Evolutionary conservation across 2,888 invertebrate genomes (phyloP), one percentile per base, ranked within the genome.

Genomic region (Cartodere bifasciata): DNA sequence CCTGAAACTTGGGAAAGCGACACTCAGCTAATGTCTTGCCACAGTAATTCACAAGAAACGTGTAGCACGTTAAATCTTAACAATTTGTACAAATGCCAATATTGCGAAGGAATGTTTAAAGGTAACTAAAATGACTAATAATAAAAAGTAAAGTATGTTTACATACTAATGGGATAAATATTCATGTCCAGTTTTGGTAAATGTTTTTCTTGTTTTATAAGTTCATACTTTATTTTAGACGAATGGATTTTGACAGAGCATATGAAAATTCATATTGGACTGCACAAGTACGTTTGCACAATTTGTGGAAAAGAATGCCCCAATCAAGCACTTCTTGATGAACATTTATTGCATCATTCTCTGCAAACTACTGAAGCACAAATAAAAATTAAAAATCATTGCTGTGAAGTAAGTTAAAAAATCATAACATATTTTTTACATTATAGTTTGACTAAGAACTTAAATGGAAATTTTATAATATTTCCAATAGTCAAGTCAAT

Each of bases 1-100:
- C 58, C 59, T 2, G 56, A 55, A 29, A 50, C 56, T 4, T 60
- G 60, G 59, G 56, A 60, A 32, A 50, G 44, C 33, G 56, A 56
- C 37, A 47, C 49, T 16, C 50, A 52, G 37, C 45, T 55, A 26
- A 46, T 48, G 17, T 44, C 41, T 13, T 38, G 51, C 25, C 51
- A 49, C 4, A 48, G 48, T 37, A 43, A 42, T 31, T 47, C 50
- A 17, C 42, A 50, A 30, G 50, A 52, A 28, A 45, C 48, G 9
- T 51, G 44, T 28, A 45, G 48, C 34, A 51, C 49, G 32, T 53
- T 58, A 37, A 50, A 43, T 42, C 42, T 58, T 20, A 50, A 47
- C 22, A 42, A 49, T 30, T 40, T 56, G 11, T 56, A 49, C 34
- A 55, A 56, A 35, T 59, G 58, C 34, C 55, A 59, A 29, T 58